A percentile compares a stretch with the other conserved stretches of the same genome.
These are phyloP conservation scores for Brachionus calyciflorus DNA, from an alignment of 1,140 invertebrate species.

Conservation along the genomic window DNA sequence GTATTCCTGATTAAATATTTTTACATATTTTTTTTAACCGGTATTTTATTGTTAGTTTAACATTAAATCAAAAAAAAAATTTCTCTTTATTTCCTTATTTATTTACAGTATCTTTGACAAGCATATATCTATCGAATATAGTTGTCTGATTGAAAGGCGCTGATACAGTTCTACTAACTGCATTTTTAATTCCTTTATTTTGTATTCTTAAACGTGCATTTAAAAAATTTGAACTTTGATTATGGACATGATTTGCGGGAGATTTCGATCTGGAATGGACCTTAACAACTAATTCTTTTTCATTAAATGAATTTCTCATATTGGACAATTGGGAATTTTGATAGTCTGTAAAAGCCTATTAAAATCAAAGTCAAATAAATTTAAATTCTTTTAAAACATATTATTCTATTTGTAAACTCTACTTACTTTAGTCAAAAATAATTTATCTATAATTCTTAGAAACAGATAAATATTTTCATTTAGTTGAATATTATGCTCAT, in stretches of 20 bases:
- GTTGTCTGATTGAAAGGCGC: neutral
- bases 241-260: neutral
- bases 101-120: no score
- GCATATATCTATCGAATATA: neutral
- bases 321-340: conserved; percentile 30
- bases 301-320: neutral
- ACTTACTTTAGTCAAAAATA: conserved; percentile 30
- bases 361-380: no score
- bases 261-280: neutral
- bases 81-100: no score
- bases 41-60: no score
- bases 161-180: neutral
- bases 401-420: no score
- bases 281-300: neutral
- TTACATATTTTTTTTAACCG: no score
- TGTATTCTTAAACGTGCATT: neutral
- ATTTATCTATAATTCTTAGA: conserved; percentile 28
- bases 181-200: neutral
- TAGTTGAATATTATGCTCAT: no score
- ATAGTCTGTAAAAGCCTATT: conserved; percentile 26
- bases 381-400: no score
- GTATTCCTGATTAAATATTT: no score
- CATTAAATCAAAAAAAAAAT: no score
- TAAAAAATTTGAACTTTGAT: conserved; percentile 4
- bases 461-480: no score